Evolutionary conservation across 2,113 vertebrate genomes (phyloP).

Genomic region (Albula glossodonta): DNA sequence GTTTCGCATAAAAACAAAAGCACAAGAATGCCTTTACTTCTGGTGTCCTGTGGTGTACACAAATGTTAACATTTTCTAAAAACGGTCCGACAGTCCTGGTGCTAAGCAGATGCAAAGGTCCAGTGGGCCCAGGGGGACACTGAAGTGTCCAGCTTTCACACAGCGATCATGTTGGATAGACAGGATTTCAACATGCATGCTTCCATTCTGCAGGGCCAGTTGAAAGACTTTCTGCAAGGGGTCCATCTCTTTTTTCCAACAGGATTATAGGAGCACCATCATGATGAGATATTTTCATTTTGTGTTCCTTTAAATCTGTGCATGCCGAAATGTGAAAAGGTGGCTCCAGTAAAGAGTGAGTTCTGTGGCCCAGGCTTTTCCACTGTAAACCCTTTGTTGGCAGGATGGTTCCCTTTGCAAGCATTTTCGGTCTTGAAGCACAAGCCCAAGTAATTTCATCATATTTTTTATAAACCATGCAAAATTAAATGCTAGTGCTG

Average conservation of each 20-base stretch:
- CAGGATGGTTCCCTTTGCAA: neutral
- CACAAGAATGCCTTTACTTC: conserved; percentile 35
- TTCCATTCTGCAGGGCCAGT: conserved; percentile 17
- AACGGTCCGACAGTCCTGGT: neutral
- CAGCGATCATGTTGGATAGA: conserved; percentile 19
- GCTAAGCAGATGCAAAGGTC: neutral
- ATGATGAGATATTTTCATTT: conserved; percentile 1
- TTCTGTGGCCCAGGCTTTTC: neutral
- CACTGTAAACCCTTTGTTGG: neutral
- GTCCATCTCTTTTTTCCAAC: neutral
- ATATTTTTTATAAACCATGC: conserved; percentile 29
- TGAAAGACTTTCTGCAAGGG: conserved; percentile 14
- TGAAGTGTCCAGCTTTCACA: neutral
- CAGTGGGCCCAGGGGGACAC: neutral
- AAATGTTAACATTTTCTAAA: conserved; percentile 37
- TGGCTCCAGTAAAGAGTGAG: conserved; percentile 1
- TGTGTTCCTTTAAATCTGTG: neutral
- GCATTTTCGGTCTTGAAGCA: neutral
- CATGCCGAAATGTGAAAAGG: neutral
- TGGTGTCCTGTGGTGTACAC: conserved; percentile 20
- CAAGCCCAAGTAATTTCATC: conserved; percentile 31
- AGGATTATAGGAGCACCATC: neutral
- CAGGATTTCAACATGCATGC: conserved; percentile 18
- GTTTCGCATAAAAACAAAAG: conserved; percentile 41
- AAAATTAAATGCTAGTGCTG: conserved; percentile 37